Evolutionary conservation across 2,888 invertebrate genomes (phyloP), one percentile per base, ranked within the genome.

Genomic region (Macrosoma leucophasiata): DNA sequence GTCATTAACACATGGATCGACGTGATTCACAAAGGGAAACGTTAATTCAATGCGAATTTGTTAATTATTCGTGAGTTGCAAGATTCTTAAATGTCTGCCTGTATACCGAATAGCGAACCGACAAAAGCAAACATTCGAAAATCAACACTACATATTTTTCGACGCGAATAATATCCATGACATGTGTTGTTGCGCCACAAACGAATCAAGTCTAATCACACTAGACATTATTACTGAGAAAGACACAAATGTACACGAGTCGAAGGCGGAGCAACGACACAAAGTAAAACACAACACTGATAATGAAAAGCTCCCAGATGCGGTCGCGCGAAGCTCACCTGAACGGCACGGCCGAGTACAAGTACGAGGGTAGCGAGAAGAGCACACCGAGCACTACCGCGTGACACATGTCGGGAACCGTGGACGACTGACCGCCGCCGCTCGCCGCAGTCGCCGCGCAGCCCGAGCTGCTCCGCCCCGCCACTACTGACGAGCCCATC

Each of bases 291-390:
- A 17, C 20, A 24, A 11, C 14, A 6, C 9, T 31, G 13, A 33
- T 23, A 24, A 11, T 9, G 4, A 17, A 17, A 17, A 4, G 17
- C 17, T 17, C 7, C 4, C 17, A 5, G 34, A 29, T 27, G 26
- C 18, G 14, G 31, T 33, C 32, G 26, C 41, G 24, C 31, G 32
- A 19, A 39, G 59, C 73, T 77, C 72, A 81, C 79, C 78, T 78
- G 75, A 77, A 79, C 49, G 78, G 76, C 39, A 75, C 73, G 39
- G 74, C 73, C 50, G 81, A 70, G 62, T 78, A 79, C 41, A 81
- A 55, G 54, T 78, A 78, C 13, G 79, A 78, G 37, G 79, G 79
- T 55, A 81, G 58, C 48, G 81, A 81, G 48, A 78, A 70, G 51
- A 81, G 51, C 51, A 79, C 79, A 33, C 79, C 79, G 51, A 81